Evolutionary conservation across 1,140 invertebrate genomes (phyloP), one percentile per base, ranked within the genome.

Genomic region (Camponotus vicinus): DNA sequence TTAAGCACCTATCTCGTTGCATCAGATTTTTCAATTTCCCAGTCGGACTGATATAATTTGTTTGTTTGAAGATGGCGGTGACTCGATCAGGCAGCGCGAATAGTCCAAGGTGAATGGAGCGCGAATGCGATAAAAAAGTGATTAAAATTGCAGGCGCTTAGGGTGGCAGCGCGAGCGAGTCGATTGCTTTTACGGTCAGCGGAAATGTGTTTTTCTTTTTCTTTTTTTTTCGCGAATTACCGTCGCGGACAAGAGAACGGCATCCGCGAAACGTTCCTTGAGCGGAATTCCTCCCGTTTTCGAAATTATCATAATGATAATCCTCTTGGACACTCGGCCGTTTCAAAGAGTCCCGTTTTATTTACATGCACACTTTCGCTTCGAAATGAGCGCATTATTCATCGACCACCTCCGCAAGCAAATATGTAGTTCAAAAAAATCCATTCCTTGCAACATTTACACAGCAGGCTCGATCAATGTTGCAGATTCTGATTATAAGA

Each of bases 231-330:
- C 18, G 9, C 9, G 37, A 3, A 7, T 34, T 37, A 67, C 5
- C 49, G n/a, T 34, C 64, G 34, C 45, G 37, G 52, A 80, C 34
- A 70, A 67, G 42, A 67, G 37, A 82, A 82, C 9, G 40, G 21
- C 63, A 4, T 21, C 13, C 15, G 42, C 37, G 18, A 69, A 71
- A 40, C 55, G 7, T 80, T 70, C 6, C 34, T 79, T 37, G 27
- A 66, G 27, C 18, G 45, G 34, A 71, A 71, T 82, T 59, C 40
- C 45, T 59, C 37, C 52, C 66, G 52, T 34, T 73, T 59, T 1
- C 27, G 3, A 73, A 57, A 59, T 71, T 59, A 59, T 18, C 78
- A 70, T 80, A 80, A 79, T 79, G n/a, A 69, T 67, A 69, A 70
- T 71, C 52, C 21, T 34, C 27, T 52, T 21, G 37, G 34, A n/a